These are phyloP conservation scores for Chaetops frenatus DNA, from an alignment of 2,113 vertebrate genomes.

Conservation along the genomic window DNA sequence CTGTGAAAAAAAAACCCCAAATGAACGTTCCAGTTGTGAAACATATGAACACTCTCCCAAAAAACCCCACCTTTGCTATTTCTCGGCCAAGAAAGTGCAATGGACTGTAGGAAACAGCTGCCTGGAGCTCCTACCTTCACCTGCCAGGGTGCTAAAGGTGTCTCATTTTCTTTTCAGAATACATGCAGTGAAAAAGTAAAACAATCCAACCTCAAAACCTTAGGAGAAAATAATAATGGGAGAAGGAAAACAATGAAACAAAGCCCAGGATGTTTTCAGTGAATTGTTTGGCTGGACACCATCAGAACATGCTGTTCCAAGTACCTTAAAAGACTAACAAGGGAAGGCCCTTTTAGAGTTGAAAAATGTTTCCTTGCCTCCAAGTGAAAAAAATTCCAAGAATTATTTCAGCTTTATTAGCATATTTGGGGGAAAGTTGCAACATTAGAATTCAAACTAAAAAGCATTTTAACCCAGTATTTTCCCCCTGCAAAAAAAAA, in stretches of 20 bases:
- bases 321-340: not conserved
- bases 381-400: not conserved
- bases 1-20: not conserved
- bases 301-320: not conserved
- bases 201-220: not conserved
- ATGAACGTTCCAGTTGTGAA: not conserved
- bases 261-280: not conserved
- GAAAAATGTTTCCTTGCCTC: not conserved
- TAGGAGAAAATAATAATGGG: not conserved
- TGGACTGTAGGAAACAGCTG: not conserved
- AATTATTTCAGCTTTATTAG: not conserved
- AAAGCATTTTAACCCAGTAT: not conserved
- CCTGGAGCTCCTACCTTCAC: not conserved
- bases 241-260: not conserved
- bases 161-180: not conserved
- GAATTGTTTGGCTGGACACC: not conserved
- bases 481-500: fast-evolving
- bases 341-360: not conserved
- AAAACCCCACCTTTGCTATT: not conserved
- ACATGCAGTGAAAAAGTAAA: fast-evolving
- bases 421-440: not conserved
- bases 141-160: not conserved
- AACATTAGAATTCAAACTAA: not conserved
- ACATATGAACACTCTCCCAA: not conserved
- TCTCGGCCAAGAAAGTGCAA: not conserved